Evolutionary conservation across 2,888 invertebrate genomes (phyloP).

Genomic region (Tinea pellionella): DNA sequence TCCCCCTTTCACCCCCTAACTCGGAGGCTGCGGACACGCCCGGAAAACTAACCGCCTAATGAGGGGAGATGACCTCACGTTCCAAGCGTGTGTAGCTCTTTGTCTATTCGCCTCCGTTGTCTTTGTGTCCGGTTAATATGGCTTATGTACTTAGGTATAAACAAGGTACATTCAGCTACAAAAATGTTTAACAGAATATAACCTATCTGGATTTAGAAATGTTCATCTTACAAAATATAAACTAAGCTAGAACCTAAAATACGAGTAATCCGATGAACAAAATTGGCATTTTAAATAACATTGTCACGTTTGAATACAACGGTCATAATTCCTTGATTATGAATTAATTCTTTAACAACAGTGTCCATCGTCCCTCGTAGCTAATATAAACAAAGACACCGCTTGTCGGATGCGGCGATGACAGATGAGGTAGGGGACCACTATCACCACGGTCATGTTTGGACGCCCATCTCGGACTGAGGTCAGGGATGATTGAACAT

Average conservation of each 20-base stretch:
- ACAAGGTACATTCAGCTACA: neutral
- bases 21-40: slow-evolving; percentile 68
- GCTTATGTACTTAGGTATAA: neutral
- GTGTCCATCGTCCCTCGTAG: neutral
- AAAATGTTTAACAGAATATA: neutral
- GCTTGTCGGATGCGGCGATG: slow-evolving; percentile 38
- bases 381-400: slow-evolving; percentile 27
- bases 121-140: slow-evolving; percentile 7
- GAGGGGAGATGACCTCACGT: slow-evolving; percentile 70
- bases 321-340: neutral
- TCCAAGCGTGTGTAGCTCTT: slow-evolving; percentile 47
- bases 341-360: slow-evolving; percentile 4
- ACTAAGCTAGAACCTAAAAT: too few relatives aligned
- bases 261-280: neutral
- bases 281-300: neutral
- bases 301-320: neutral
- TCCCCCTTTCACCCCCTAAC: slow-evolving; percentile 32
- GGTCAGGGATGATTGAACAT: slow-evolving; percentile 13
- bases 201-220: neutral
- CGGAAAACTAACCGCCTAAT: slow-evolving; percentile 71
- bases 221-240: neutral
- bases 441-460: neutral
- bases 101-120: slow-evolving; percentile 40
- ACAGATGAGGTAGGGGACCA: slow-evolving; percentile 31
- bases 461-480: slow-evolving; percentile 4